These are phyloP conservation scores for Athene cunicularia DNA, from an alignment of 2,113 vertebrate species.

Conservation along the genomic window DNA sequence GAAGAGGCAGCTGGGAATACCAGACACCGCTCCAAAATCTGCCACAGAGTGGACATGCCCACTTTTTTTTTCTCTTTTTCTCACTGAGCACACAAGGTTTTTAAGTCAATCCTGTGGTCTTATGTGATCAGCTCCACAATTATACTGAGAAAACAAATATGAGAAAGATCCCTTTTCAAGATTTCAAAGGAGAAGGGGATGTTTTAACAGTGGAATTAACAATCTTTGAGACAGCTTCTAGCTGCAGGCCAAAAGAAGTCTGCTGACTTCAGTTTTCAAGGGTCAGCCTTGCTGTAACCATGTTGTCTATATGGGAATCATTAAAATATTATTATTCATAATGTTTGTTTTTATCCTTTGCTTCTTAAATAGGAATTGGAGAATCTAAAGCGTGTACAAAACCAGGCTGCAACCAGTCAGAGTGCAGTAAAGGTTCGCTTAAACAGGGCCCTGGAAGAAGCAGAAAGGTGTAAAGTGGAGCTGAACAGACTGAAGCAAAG, in stretches of 20 bases:
- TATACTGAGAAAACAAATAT: background rate
- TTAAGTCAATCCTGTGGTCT: background rate
- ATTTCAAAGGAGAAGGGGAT: background rate
- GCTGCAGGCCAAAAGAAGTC: background rate
- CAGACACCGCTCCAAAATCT: background rate
- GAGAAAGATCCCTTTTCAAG: background rate
- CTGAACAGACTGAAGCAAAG: constrained; percentile 85
- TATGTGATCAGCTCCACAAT: background rate
- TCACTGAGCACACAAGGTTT: background rate
- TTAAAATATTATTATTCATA: background rate
- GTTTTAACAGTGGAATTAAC: background rate
- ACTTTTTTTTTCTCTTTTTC: background rate
- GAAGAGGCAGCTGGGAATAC: background rate
- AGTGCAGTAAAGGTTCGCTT: constrained; percentile 85
- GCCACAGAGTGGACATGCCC: background rate
- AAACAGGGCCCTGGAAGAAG: constrained; percentile 91
- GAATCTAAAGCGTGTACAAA: constrained; percentile 80
- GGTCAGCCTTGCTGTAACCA: background rate
- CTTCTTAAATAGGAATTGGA: constrained; percentile 84
- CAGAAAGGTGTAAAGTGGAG: constrained; percentile 83
- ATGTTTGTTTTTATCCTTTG: background rate
- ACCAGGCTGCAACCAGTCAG: constrained; percentile 81
- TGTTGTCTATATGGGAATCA: background rate
- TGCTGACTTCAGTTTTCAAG: background rate
- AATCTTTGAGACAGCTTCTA: background rate